These are phyloP conservation scores for Cephus rjabovi DNA, from an alignment of 2,888 invertebrate species.

Conservation along the genomic window DNA sequence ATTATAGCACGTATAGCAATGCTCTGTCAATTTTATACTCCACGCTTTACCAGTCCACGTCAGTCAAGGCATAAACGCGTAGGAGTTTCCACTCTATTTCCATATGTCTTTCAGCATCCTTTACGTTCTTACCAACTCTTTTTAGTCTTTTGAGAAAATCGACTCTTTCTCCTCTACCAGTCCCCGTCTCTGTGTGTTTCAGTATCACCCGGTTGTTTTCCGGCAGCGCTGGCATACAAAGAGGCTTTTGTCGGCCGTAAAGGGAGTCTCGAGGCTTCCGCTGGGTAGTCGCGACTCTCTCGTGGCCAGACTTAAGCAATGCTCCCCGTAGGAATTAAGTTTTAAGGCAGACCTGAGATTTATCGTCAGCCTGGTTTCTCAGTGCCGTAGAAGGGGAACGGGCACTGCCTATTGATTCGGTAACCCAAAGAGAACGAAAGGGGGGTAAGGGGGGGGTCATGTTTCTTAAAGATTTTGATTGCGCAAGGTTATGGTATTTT, in stretches of 20 bases:
- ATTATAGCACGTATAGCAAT: background rate
- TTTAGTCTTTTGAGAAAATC: conserved; percentile 21
- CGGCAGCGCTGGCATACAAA: conserved; percentile 28
- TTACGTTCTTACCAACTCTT: background rate
- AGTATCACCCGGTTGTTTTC: conserved; percentile 21
- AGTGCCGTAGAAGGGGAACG: background rate
- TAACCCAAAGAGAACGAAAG: background rate
- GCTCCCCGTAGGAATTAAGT: conserved; percentile 43
- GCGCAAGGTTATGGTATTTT: background rate
- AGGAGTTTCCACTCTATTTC: background rate
- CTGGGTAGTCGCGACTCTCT: conserved; percentile 4
- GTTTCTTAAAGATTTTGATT: background rate
- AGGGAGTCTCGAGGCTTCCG: conserved; percentile 33
- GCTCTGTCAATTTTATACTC: background rate
- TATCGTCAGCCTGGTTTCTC: conserved; percentile 29
- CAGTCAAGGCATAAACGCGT: background rate
- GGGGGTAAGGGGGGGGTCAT: background rate
- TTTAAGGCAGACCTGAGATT: conserved; percentile 50
- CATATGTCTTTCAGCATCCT: background rate
- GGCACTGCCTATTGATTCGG: background rate
- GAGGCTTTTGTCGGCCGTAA: conserved; percentile 32
- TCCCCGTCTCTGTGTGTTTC: background rate
- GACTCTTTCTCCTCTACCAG: conserved; percentile 15
- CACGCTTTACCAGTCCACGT: background rate
- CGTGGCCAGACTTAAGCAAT: conserved; percentile 3